Evolutionary conservation across 1,140 invertebrate genomes (phyloP), one percentile per base, ranked within the genome.

Genomic region (Dendrolimus kikuchii): DNA sequence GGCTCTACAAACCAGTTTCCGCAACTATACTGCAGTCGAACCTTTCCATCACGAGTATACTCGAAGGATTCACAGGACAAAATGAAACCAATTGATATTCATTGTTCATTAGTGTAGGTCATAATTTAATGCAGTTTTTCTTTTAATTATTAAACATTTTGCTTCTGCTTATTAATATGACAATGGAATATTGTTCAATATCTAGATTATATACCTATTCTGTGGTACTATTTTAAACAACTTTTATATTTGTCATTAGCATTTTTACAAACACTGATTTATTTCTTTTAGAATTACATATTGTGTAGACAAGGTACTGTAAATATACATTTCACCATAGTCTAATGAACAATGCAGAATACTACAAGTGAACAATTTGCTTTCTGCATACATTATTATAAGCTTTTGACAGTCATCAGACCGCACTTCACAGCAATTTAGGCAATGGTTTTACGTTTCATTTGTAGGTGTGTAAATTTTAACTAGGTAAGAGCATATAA

Each of bases 171-270:
- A 83, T 78, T 81, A 74, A 83, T 83, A 86, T 86, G 78, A 86
- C 82, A 86, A 86, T 86, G 82, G 82, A 86, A 86, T 86, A 84
- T 83, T 83, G 75, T 81, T 84, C 72, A 74, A 78, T 80, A 81
- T 81, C 79, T 83, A 84, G 74, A 83, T 83, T 81, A 81, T 74
- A 83, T 80, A 81, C 79, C 74, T 85, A 85, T 77, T 77, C 73
- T 81, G 78, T 77, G 79, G 76, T 51, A 81, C 69, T 81, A 84
- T 75, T 83, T 83, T 86, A 86, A 84, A 86, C 83, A 86, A 86
- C 83, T 86, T 86, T 86, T 86, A 86, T 86, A 86, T 86, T 86
- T 69, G 23, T 61, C 66, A 74, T 74, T 68, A 77, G 74, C 66
- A 77, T 77, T 82, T 80, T 69, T 80, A 82, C 76, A 82, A 77